phyloP scores from a whole-genome alignment of 2,888 invertebrate genomes.

The Pseudococcus jackbeardsleyi region DNA sequence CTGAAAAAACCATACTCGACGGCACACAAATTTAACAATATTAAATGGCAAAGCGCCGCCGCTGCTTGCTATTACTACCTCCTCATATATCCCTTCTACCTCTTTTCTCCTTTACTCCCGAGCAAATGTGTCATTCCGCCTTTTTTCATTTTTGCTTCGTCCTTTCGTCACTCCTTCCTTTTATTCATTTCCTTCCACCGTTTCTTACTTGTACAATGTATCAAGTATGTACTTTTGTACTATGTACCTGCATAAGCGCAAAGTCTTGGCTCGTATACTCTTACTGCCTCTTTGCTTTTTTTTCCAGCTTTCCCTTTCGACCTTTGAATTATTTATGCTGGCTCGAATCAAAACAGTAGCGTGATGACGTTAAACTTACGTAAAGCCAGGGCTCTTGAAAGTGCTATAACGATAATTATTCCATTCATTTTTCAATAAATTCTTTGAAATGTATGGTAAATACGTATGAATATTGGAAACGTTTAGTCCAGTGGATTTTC shows the following conservation, averaged over 20 bases:
- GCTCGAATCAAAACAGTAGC: conserved; percentile 8
- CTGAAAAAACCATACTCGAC: conserved; percentile 55
- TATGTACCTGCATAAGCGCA: background rate
- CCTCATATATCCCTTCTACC: conserved; percentile 67
- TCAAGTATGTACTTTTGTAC: too few species aligned
- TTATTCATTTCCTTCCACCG: background rate
- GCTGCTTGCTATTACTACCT: conserved; percentile 22
- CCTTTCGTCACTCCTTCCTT: background rate
- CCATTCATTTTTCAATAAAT: background rate
- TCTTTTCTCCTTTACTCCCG: conserved; percentile 35
- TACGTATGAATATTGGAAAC: background rate
- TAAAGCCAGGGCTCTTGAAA: background rate
- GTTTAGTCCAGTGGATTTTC: background rate
- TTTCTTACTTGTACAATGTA: background rate
- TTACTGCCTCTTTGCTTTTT: background rate
- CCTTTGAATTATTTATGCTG: background rate
- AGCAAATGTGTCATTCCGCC: conserved; percentile 55
- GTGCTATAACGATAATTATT: background rate
- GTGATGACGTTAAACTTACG: conserved; percentile 3
- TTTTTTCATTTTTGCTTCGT: conserved; percentile 17
- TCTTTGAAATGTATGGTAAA: background rate
- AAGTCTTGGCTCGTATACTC: background rate
- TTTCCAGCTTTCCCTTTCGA: background rate
- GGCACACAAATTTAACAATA: conserved; percentile 47
- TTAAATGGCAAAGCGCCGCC: conserved; percentile 54